Evolutionary conservation across 2,888 invertebrate species (phyloP).

Genomic region (Agrotis clavis): DNA sequence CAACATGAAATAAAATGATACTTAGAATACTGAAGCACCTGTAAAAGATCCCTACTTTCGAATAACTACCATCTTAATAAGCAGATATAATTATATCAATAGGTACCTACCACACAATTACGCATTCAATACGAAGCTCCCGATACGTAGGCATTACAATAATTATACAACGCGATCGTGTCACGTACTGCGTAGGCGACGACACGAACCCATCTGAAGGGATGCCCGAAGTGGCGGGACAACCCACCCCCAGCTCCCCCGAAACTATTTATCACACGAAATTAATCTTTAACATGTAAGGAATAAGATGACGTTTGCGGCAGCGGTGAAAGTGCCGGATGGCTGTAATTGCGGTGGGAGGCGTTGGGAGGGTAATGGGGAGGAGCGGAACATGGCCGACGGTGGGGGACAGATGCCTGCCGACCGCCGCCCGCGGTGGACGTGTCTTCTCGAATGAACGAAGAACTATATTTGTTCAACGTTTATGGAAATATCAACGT

Average conservation of each 20-base stretch:
- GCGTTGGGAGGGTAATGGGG: slow-evolving; percentile 89
- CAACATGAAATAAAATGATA: slow-evolving; percentile 13
- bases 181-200: slow-evolving; percentile 84
- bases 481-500: background rate
- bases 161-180: slow-evolving; percentile 72
- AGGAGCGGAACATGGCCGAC: slow-evolving; percentile 87
- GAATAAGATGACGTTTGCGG: slow-evolving; percentile 83
- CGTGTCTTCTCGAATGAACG: slow-evolving; percentile 63
- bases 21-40: slow-evolving; percentile 15
- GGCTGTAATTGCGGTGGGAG: slow-evolving; percentile 86
- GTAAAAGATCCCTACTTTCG: slow-evolving; percentile 31
- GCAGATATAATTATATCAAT: slow-evolving; percentile 44
- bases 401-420: slow-evolving; percentile 87
- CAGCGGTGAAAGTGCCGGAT: slow-evolving; percentile 77
- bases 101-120: slow-evolving; percentile 32
- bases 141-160: slow-evolving; percentile 72
- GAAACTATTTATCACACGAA: slow-evolving; percentile 70
- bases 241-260: slow-evolving; percentile 80
- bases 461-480: slow-evolving; percentile 14
- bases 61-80: slow-evolving; percentile 38
- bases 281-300: slow-evolving; percentile 85
- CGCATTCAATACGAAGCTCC: slow-evolving; percentile 65
- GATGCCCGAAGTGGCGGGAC: slow-evolving; percentile 77
- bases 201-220: slow-evolving; percentile 82
- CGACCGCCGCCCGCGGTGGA: slow-evolving; percentile 75